Evolutionary conservation across 2,888 invertebrate genomes (phyloP).

Genomic region (Archaeoteleia sp.): DNA sequence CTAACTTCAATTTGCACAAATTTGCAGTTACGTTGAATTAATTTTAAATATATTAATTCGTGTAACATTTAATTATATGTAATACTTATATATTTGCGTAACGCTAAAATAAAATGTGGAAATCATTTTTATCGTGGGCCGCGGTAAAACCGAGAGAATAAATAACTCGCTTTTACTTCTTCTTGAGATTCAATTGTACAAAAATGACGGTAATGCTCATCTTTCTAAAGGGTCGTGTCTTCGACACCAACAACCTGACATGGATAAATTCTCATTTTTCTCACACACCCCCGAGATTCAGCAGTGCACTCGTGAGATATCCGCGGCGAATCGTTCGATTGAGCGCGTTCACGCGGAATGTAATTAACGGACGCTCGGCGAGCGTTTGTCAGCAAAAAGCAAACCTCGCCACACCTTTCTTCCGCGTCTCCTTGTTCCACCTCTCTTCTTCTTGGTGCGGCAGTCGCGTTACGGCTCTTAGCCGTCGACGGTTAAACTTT

Average conservation of each 20-base stretch:
- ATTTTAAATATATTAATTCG: too few relatives aligned
- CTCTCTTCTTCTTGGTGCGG: slow-evolving; percentile 4
- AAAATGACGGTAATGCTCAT: slow-evolving; percentile 12
- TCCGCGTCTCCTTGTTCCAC: not conserved
- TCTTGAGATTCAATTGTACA: slow-evolving; percentile 4
- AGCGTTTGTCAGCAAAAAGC: slow-evolving; percentile 49
- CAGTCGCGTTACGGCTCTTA: slow-evolving; percentile 10
- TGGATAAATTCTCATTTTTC: slow-evolving; percentile 42
- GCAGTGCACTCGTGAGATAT: slow-evolving; percentile 33
- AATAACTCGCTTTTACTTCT: slow-evolving; percentile 14
- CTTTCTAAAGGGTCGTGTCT: slow-evolving; percentile 12
- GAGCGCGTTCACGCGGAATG: slow-evolving; percentile 65
- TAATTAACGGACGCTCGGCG: slow-evolving; percentile 63
- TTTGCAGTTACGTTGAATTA: too few relatives aligned
- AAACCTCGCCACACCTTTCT: slow-evolving; percentile 18
- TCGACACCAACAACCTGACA: slow-evolving; percentile 31
- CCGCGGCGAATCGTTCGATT: slow-evolving; percentile 61
- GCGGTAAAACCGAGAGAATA: too few relatives aligned
- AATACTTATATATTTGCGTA: too few relatives aligned
- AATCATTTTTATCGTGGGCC: too few relatives aligned
- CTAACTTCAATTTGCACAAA: too few relatives aligned
- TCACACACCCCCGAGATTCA: slow-evolving; percentile 4
- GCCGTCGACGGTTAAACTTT: slow-evolving; percentile 57
- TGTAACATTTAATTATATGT: too few relatives aligned
- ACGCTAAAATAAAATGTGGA: too few relatives aligned